phyloP scores from a whole-genome alignment of 2,797 vertebrate species.

The Odontamblyopus lacepedii region DNA sequence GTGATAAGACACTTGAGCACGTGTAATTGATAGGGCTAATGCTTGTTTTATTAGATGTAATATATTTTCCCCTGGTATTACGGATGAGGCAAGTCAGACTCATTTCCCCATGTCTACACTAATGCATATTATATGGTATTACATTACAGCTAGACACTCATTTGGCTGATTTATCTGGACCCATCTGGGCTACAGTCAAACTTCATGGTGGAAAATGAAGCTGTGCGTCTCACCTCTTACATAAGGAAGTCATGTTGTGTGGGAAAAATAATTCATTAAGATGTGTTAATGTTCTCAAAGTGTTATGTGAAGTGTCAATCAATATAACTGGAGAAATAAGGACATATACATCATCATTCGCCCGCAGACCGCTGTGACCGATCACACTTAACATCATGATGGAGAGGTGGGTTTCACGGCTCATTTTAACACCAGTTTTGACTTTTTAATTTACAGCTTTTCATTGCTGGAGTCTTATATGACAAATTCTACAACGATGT shows the following conservation, averaged over 20 bases:
- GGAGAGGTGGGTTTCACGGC: too few species aligned
- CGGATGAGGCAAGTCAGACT: neutral
- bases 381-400: neutral
- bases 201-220: neutral
- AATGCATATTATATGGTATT: conserved; percentile 2
- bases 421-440: neutral
- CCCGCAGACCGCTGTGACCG: neutral
- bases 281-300: neutral
- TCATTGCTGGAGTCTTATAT: too few species aligned
- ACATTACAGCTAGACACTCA: neutral
- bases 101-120: neutral
- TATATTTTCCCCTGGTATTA: neutral
- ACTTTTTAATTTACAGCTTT: too few species aligned
- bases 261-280: neutral
- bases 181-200: neutral
- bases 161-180: neutral
- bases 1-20: neutral
- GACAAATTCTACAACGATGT: too few species aligned
- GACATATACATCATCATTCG: neutral
- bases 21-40: conserved; percentile 7
- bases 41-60: conserved; percentile 6
- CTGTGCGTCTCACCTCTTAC: neutral
- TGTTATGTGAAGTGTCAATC: neutral
- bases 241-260: neutral
- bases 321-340: neutral